Conservation (phyloP, 1,140 invertebrate species). For the Globodera ellingtonae region DNA sequence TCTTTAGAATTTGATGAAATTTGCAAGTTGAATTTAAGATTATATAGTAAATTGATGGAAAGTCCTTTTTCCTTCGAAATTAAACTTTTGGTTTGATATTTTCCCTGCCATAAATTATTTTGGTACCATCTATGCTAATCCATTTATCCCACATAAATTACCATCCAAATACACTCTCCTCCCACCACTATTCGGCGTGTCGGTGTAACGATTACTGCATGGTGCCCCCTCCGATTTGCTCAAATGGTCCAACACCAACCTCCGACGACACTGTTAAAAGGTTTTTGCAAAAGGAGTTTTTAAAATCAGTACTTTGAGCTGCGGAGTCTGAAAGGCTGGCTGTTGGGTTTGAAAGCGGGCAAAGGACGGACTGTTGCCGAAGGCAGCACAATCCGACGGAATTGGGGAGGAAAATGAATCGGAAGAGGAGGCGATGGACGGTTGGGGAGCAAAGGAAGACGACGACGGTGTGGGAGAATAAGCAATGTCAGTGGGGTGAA, state of each 20-base stretch:
- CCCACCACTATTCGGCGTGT: not conserved
- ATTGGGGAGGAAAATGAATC: not conserved
- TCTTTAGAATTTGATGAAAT: not conserved
- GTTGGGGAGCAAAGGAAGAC: not conserved
- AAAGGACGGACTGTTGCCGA: not conserved
- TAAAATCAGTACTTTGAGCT: constrained; percentile 12
- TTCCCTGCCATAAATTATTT: not conserved
- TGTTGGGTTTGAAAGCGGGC: not conserved
- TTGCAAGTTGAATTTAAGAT: not conserved
- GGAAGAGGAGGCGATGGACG: not conserved
- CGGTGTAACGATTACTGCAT: not conserved
- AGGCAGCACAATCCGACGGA: not conserved
- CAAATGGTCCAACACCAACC: constrained; percentile 18
- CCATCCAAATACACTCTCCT: not conserved
- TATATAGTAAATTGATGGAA: not conserved
- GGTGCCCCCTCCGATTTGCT: constrained; percentile 8
- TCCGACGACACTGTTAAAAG: constrained; percentile 15
- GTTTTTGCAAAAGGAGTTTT: not conserved
- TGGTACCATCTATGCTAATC: not conserved
- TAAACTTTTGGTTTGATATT: not conserved
- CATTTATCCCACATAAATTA: not conserved
- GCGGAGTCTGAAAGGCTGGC: constrained; percentile 7
- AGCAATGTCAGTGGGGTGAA: not conserved
- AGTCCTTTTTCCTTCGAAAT: not conserved
- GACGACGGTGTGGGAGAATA: not conserved